phyloP scores from a whole-genome alignment of 2,797 vertebrate species.

The Arrhamphus sclerolepis region DNA sequence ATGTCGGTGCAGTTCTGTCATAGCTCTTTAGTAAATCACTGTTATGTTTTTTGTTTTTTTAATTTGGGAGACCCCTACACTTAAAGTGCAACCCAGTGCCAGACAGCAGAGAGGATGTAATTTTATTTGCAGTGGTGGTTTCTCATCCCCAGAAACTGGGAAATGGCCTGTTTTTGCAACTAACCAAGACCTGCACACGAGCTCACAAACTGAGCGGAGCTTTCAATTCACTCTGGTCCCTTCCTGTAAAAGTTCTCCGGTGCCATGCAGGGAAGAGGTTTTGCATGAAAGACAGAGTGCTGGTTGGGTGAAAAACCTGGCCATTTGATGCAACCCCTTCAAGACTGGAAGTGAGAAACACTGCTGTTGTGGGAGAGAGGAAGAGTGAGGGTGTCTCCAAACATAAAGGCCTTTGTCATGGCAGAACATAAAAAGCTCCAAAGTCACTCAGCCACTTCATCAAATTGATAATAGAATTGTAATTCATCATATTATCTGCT shows the following conservation, averaged over 20 bases:
- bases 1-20: conserved; percentile 11
- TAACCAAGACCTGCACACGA: conserved; percentile 72
- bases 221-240: conserved; percentile 66
- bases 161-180: conserved; percentile 85
- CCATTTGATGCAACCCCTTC: conserved; percentile 86
- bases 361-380: conserved; percentile 66
- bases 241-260: conserved; percentile 73
- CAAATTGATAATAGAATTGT: conserved; percentile 17
- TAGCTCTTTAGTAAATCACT: conserved; percentile 11
- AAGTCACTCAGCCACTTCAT: conserved; percentile 2
- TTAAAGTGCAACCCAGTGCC: conserved; percentile 76
- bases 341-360: conserved; percentile 81
- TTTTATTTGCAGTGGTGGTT: conserved; percentile 66
- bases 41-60: background rate
- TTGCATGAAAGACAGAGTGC: conserved; percentile 75
- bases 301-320: conserved; percentile 83
- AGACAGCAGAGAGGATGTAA: conserved; percentile 40
- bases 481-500: conserved; percentile 16
- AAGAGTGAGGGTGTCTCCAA: conserved; percentile 54
- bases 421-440: conserved; percentile 1
- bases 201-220: conserved; percentile 40
- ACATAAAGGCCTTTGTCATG: conserved; percentile 25
- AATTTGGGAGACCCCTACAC: conserved; percentile 60
- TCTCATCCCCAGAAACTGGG: conserved; percentile 83
- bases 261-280: conserved; percentile 54